Base-by-base conservation (phyloP, 1,140 invertebrate species). In the Frieseomelitta varia region DNA sequence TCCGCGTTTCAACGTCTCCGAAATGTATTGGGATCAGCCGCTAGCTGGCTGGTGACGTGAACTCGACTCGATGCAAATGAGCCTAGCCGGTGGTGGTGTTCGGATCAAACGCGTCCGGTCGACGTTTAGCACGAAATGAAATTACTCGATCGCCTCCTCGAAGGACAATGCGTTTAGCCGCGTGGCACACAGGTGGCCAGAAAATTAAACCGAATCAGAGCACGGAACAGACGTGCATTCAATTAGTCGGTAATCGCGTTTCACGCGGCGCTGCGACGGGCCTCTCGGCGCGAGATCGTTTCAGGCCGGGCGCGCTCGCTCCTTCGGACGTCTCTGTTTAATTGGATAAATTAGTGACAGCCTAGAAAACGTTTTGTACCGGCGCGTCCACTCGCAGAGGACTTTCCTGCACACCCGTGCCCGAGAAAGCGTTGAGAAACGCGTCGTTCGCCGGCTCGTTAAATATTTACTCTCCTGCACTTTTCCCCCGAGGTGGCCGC, bases 201-300 rank as follows among this genome's bases (percentile, higher is more conserved):
- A 82, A 88, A 77, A 88, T 88, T 75, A 81, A 85, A 75, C 65
- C 83, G 82, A 88, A 82, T 88, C 79, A 83, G 76, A 30, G 78
- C 65, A 63, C 55, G 19, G 58, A 75, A 63, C 63, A 81, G 87
- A 81, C 82, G 78, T 73, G 47, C 79, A 84, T 85, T 63, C 67
- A 75, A 85, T 88, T 85, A 87, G n/a, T 4, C n/a, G 1, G 39
- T 88, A 88, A 88, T 88, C 72, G 65, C 71, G 19, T 82, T 85
- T 77, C 68, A 58, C 17, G 47, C 47, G 63, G 69, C 30, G 47
- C 67, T 12, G 21, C 61, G 74, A 72, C 65, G 27, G 74, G 61
- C 76, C 30, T 51, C 55, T 24, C 39, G 8, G 39, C 39, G 61
- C 77, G 55, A 82, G 82, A 82, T 79, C 73, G 79, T 88, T 55